These are phyloP conservation scores for Habroteleia sp. DNA, from an alignment of 2,888 invertebrate species.

Conservation along the genomic window DNA sequence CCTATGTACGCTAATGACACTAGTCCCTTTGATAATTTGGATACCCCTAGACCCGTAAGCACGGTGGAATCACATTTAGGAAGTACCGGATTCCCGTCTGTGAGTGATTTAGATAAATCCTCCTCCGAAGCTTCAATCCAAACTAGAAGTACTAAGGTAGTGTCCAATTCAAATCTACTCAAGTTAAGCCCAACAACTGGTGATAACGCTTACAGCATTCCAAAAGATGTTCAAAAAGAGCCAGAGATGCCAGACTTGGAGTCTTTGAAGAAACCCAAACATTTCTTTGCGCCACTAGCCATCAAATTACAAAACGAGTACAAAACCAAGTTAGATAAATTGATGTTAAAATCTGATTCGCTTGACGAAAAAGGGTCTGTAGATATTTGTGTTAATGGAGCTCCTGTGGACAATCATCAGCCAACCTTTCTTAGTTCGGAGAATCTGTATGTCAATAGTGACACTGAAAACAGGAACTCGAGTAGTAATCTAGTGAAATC, in stretches of 20 bases:
- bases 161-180: constrained; percentile 38
- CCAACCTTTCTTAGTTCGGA: constrained; percentile 73
- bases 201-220: constrained; percentile 53
- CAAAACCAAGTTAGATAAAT: too few species aligned
- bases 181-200: constrained; percentile 25
- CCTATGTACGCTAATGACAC: constrained; percentile 65
- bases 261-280: constrained; percentile 68
- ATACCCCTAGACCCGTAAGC: constrained; percentile 1
- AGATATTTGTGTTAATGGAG: constrained; percentile 75
- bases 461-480: constrained; percentile 50
- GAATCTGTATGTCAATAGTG: constrained; percentile 67
- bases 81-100: constrained; percentile 47
- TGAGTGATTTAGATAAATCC: constrained; percentile 54
- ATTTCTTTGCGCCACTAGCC: constrained; percentile 75
- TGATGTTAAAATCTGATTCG: background rate
- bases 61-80: constrained; percentile 19
- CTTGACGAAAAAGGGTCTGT: constrained; percentile 69
- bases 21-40: constrained; percentile 5
- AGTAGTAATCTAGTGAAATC: constrained; percentile 71
- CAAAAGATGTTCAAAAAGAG: constrained; percentile 24
- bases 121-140: constrained; percentile 58
- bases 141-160: constrained; percentile 57
- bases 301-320: constrained; percentile 52
- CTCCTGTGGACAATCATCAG: constrained; percentile 57
- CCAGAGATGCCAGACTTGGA: background rate